phyloP scores from a whole-genome alignment of 2,113 vertebrate genomes.

The Eolophus roseicapilla region DNA sequence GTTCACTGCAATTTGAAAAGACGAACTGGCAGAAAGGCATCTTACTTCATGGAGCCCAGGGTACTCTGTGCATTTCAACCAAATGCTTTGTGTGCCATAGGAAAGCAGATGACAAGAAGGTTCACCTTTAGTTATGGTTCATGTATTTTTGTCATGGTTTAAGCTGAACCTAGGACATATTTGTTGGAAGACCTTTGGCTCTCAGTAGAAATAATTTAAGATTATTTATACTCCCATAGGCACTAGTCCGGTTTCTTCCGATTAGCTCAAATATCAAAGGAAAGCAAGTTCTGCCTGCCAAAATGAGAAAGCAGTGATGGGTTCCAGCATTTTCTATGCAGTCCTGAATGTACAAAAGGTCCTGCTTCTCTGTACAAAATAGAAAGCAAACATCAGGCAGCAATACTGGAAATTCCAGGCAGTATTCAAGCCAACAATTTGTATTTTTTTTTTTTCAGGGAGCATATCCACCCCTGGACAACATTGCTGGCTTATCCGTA shows the following conservation, averaged over 20 bases:
- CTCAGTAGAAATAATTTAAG: not conserved
- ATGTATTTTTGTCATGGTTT: not conserved
- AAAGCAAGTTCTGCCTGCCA: not conserved
- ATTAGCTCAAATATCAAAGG: conserved; percentile 18
- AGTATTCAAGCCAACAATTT: not conserved
- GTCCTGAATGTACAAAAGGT: not conserved
- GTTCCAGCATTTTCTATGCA: not conserved
- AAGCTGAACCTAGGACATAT: not conserved
- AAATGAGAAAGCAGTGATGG: not conserved
- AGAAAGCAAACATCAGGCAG: not conserved
- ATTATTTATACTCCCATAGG: not conserved
- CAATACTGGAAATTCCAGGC: not conserved
- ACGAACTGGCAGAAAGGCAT: not conserved
- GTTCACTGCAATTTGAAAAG: not conserved
- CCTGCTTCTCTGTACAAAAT: not conserved
- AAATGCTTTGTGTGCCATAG: not conserved
- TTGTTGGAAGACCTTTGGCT: not conserved
- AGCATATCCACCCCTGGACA: not conserved
- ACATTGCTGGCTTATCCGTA: not conserved
- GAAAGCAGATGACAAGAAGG: not conserved
- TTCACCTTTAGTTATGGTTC: not conserved
- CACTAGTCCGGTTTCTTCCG: not conserved
- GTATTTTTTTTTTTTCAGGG: not conserved
- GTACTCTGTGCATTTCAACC: not conserved
- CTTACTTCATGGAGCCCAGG: not conserved